Evolutionary conservation across 1,140 invertebrate genomes (phyloP).

Genomic region (Dendroctonus ponderosae): DNA sequence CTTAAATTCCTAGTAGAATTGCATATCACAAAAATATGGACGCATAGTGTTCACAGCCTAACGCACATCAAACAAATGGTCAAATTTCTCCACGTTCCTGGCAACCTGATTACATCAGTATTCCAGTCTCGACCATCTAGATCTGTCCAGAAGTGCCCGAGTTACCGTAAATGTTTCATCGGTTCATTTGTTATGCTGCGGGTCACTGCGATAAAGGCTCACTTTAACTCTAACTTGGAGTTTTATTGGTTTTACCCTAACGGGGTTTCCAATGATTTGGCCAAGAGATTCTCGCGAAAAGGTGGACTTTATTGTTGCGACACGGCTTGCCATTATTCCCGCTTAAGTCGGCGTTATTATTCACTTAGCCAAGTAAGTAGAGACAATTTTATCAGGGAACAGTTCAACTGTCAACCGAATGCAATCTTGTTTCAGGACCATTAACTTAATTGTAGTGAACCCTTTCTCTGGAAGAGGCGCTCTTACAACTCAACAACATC

Average conservation of each 20-base stretch:
- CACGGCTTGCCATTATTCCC: too few relatives aligned
- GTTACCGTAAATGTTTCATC: slow-evolving; percentile 36
- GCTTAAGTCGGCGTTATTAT: too few relatives aligned
- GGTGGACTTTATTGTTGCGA: too few relatives aligned
- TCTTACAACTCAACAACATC: too few relatives aligned
- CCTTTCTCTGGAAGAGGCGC: slow-evolving; percentile 34
- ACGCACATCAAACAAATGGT: too few relatives aligned
- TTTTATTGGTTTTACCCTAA: slow-evolving; percentile 12
- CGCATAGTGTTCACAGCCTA: too few relatives aligned
- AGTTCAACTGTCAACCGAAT: slow-evolving; percentile 50
- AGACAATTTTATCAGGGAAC: slow-evolving; percentile 50
- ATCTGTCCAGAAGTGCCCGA: slow-evolving; percentile 42
- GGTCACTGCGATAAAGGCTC: slow-evolving; percentile 14
- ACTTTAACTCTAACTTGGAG: slow-evolving; percentile 9
- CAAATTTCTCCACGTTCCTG: too few relatives aligned
- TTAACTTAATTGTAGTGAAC: slow-evolving; percentile 51
- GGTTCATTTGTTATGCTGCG: slow-evolving; percentile 40
- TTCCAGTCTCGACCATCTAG: slow-evolving; percentile 34
- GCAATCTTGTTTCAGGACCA: slow-evolving; percentile 53
- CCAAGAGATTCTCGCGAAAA: too few relatives aligned
- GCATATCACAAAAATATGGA: too few relatives aligned
- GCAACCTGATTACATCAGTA: slow-evolving; percentile 43
- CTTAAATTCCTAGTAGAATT: too few relatives aligned
- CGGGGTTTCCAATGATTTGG: slow-evolving; percentile 2
- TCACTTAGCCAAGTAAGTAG: slow-evolving; percentile 32